Evolutionary conservation across 2,888 invertebrate species (phyloP), one percentile per base, ranked within the genome.

Genomic region (Iselma pallidipennis): DNA sequence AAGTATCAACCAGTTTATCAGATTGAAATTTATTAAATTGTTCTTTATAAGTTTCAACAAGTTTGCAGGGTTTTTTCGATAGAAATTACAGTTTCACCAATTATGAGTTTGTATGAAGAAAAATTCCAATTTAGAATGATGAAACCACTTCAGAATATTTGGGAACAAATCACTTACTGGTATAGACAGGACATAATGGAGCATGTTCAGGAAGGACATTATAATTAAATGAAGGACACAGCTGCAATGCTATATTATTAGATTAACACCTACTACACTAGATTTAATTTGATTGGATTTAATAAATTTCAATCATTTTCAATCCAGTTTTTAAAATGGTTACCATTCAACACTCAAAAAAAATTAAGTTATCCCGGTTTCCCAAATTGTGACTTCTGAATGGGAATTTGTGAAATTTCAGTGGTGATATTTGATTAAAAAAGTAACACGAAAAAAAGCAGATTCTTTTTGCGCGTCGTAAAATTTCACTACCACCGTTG

Each of bases 201-300:
- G 14, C 12, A 14, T 9, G 9, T 50, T 50, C 12, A 26, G 16
- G 25, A 16, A 25, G 25, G 25, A 49, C 23, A 49, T 21, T 50
- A 14, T 37, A 37, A 37, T 37, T 37, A 12, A 51, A 9, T 51
- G 28, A 10, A 28, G 14, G 19, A 21, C 19, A 7, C 51, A 51
- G 16, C 51, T 51, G 51, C 7, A 21, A 51, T 31, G 21, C 16
- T n/a, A 16, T n/a, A 29, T 31, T 29, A 51, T 51, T 51, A 51
- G 28, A 51, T 51, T 51, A 51, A 29, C 29, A 26, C 26, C 14
- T 51, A 51, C 28, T 42, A 21, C 12, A 19, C 9, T 42, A 42
- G 42, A 42, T 21, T 42, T 9, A 42, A 42, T 21, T 10, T 42
- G 21, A 42, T 42, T 42, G 42, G 21, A 42, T 42, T 42, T 42